Evolutionary conservation across 2,888 invertebrate genomes (phyloP).

Genomic region (Meandrusa payeni): DNA sequence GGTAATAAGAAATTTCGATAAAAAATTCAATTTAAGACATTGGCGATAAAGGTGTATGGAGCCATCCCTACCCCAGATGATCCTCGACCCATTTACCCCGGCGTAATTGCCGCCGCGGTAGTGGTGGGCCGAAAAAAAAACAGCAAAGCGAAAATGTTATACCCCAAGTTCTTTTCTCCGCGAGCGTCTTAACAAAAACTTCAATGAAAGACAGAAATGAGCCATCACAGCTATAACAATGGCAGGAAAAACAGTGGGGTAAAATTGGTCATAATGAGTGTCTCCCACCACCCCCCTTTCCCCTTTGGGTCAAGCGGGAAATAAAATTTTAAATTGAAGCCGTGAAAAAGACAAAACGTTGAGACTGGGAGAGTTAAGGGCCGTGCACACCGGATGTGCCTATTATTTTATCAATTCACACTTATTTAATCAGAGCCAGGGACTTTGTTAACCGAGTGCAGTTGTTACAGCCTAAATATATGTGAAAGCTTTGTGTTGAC

Average conservation of each 20-base stretch:
- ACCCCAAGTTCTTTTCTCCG: slow-evolving; percentile 21
- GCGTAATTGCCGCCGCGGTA: slow-evolving; percentile 24
- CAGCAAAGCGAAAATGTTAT: slow-evolving; percentile 21
- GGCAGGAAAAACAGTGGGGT: slow-evolving; percentile 59
- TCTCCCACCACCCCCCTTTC: slow-evolving; percentile 45
- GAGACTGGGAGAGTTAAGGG: slow-evolving; percentile 40
- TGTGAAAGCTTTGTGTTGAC: no score
- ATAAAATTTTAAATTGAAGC: slow-evolving; percentile 76
- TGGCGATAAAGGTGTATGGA: no score
- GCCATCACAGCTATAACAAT: slow-evolving; percentile 61
- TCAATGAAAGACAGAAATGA: slow-evolving; percentile 64
- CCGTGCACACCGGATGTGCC: slow-evolving; percentile 26
- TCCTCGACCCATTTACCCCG: slow-evolving; percentile 20
- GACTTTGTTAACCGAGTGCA: no score
- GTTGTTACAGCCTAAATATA: no score
- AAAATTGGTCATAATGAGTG: slow-evolving; percentile 79
- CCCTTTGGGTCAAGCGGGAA: slow-evolving; percentile 70
- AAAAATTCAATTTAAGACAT: no score
- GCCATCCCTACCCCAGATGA: slow-evolving; percentile 14
- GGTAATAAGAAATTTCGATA: no score
- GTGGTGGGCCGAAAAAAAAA: slow-evolving; percentile 15
- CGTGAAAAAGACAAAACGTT: slow-evolving; percentile 70
- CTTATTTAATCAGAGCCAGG: no score
- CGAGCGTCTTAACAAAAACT: slow-evolving; percentile 43
- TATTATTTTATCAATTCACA: background rate